Evolutionary conservation across 1,140 invertebrate species (phyloP).

Genomic region (Hyphantria cunea): DNA sequence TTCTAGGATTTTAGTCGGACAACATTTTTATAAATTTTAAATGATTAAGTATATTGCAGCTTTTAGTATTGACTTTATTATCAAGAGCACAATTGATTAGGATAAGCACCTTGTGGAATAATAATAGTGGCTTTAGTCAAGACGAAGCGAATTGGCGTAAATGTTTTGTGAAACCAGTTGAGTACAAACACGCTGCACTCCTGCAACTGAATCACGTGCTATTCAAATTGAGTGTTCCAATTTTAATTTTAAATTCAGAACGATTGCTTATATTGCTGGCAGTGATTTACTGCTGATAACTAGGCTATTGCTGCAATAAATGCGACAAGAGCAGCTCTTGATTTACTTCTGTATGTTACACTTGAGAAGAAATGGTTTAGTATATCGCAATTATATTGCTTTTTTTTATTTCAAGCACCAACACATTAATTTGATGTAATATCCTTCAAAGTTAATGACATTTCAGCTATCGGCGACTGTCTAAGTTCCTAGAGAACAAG

Average conservation of each 20-base stretch:
- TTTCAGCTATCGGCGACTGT: constrained; percentile 4
- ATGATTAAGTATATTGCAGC: too few relatives aligned
- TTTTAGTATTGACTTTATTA: too few relatives aligned
- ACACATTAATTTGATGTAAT: constrained; percentile 6
- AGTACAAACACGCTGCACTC: too few relatives aligned
- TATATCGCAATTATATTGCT: too few relatives aligned
- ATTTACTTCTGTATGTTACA: not conserved
- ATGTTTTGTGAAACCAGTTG: too few relatives aligned
- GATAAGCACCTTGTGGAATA: too few relatives aligned
- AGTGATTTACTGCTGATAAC: constrained; percentile 35
- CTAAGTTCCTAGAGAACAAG: constrained; percentile 5
- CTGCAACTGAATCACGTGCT: constrained; percentile 35
- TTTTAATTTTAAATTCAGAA: constrained; percentile 35
- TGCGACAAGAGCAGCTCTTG: not conserved
- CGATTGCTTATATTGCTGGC: constrained; percentile 17
- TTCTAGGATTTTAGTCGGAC: constrained; percentile 55
- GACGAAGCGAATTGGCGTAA: too few relatives aligned
- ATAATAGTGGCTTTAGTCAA: too few relatives aligned
- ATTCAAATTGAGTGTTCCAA: constrained; percentile 28
- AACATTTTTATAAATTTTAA: too few relatives aligned
- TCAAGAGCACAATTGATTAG: too few relatives aligned
- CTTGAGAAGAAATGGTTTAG: constrained; percentile 8
- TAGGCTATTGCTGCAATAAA: constrained; percentile 17
- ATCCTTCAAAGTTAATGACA: constrained; percentile 18
- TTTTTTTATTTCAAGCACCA: constrained; percentile 2